Conservation (phyloP, 2,888 invertebrate species). For the Drosophila histrio region DNA sequence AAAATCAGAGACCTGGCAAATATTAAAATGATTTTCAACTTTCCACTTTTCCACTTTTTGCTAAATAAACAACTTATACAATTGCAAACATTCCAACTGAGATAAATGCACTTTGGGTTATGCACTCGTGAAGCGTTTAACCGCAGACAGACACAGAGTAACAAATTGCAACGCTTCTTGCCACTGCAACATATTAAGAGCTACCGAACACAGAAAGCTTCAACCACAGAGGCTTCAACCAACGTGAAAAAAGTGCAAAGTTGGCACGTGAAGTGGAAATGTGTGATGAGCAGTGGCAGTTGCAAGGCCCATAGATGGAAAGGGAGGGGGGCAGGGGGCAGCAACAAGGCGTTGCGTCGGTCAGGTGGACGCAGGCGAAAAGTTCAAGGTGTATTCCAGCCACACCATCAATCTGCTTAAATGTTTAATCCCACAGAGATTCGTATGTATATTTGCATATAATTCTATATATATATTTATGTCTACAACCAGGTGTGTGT, state of each 20-base stretch:
- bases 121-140: constrained; percentile 35
- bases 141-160: constrained; percentile 53
- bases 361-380: constrained; percentile 20
- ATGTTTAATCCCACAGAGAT: constrained; percentile 75
- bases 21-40: constrained; percentile 6
- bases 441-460: constrained; percentile 53
- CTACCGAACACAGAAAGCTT: constrained; percentile 10
- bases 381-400: constrained; percentile 69
- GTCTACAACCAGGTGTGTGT: not conserved
- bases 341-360: not conserved
- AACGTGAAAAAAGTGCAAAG: constrained; percentile 30
- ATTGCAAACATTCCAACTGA: constrained; percentile 15
- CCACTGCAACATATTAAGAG: constrained; percentile 31
- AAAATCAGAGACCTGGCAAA: constrained; percentile 11
- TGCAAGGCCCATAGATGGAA: not conserved
- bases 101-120: constrained; percentile 24
- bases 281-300: constrained; percentile 30
- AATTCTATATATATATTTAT: not conserved
- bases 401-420: constrained; percentile 76
- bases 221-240: constrained; percentile 43
- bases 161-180: constrained; percentile 24
- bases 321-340: not conserved
- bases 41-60: not conserved
- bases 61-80: constrained; percentile 30
- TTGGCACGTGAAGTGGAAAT: constrained; percentile 48